phyloP scores from a whole-genome alignment of 2,888 invertebrate genomes.

The Lasioglossum morio region DNA sequence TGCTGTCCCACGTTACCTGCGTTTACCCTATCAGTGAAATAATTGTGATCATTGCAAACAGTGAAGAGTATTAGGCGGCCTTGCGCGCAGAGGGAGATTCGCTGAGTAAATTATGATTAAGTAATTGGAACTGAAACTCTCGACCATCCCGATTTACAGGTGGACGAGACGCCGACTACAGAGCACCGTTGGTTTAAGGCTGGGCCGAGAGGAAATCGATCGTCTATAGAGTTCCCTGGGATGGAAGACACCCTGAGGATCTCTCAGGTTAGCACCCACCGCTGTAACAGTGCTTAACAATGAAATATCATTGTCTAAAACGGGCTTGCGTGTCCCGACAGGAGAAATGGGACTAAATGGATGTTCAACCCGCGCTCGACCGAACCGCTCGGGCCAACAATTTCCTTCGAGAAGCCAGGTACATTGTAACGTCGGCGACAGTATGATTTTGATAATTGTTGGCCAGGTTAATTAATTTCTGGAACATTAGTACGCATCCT shows the following conservation, averaged over 20 bases:
- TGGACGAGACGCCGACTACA: conserved; percentile 29
- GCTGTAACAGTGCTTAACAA: conserved; percentile 66
- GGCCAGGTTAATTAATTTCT: conserved; percentile 35
- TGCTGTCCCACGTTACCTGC: background rate
- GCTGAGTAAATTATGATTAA: conserved; percentile 31
- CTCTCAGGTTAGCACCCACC: conserved; percentile 55
- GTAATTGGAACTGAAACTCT: conserved; percentile 19
- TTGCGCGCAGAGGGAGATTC: background rate
- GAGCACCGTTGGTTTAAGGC: conserved; percentile 37
- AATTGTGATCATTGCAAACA: conserved; percentile 19
- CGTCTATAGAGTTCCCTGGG: conserved; percentile 56
- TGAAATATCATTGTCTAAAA: conserved; percentile 66
- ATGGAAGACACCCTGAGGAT: conserved; percentile 66
- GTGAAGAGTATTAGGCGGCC: background rate
- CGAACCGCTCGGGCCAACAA: conserved; percentile 35
- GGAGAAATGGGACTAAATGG: conserved; percentile 55
- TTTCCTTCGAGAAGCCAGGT: conserved; percentile 32
- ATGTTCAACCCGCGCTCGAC: conserved; percentile 44
- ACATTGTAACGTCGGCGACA: conserved; percentile 3
- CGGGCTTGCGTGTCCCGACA: conserved; percentile 27
- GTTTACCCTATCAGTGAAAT: background rate
- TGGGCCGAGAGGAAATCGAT: conserved; percentile 58
- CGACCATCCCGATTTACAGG: conserved; percentile 31
- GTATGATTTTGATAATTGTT: conserved; percentile 46
- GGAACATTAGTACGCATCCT: background rate